These are phyloP conservation scores for Pseudochaenichthys georgianus DNA, from an alignment of 2,797 vertebrate species.

Conservation along the genomic window DNA sequence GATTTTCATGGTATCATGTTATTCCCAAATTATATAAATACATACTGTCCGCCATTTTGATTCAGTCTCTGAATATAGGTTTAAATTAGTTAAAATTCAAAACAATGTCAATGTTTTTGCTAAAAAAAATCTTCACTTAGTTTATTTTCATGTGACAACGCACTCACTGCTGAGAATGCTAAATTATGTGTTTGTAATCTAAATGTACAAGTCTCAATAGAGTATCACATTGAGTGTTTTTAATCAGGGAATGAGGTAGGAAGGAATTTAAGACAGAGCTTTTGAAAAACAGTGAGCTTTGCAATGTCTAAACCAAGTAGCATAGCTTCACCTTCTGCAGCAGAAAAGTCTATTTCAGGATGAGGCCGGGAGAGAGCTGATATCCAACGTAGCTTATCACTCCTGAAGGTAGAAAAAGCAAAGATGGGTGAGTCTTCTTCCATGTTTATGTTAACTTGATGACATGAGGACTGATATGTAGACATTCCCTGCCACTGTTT, in stretches of 20 bases:
- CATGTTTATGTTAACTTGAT: neutral
- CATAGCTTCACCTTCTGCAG: conserved; percentile 87
- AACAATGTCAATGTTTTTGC: neutral
- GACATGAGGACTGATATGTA: neutral
- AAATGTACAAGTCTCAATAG: neutral
- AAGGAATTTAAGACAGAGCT: neutral
- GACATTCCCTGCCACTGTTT: neutral
- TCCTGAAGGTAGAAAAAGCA: conserved; percentile 81
- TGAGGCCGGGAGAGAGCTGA: conserved; percentile 90
- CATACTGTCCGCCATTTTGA: neutral
- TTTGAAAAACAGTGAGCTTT: neutral
- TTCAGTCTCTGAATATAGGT: neutral
- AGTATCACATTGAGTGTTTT: neutral
- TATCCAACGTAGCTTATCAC: conserved; percentile 97
- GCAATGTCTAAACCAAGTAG: neutral
- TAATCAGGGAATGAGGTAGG: neutral
- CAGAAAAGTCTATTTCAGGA: conserved; percentile 88
- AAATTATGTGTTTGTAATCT: neutral
- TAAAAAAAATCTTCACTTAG: neutral
- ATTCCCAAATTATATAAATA: neutral
- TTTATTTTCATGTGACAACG: neutral
- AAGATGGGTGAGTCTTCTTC: neutral
- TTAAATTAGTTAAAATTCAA: neutral
- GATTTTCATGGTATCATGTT: neutral
- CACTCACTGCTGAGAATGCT: neutral